phyloP scores from a whole-genome alignment of 92 coral and sea anemone genomes.

The Umimayanthus kanabou region DNA sequence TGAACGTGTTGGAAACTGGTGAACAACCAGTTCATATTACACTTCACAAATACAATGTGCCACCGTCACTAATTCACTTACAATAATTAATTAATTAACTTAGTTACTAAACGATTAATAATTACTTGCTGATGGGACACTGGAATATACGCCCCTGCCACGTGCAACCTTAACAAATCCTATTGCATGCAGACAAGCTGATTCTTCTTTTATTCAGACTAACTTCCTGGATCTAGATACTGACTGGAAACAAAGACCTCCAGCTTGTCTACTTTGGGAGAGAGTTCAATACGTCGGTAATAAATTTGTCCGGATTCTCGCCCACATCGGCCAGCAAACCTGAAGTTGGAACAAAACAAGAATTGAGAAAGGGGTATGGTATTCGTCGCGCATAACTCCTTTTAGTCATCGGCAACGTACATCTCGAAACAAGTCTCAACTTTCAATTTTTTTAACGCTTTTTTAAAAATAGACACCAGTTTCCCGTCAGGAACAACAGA shows the following conservation, averaged over 20 bases:
- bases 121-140: no score
- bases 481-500: background rate
- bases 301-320: slow-evolving; percentile 67
- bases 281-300: slow-evolving; percentile 53
- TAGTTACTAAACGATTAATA: background rate
- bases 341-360: slow-evolving; percentile 36
- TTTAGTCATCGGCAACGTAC: no score
- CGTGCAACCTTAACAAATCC: background rate
- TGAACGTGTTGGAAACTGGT: background rate
- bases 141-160: no score
- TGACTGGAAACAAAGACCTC: background rate
- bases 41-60: background rate
- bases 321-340: slow-evolving; percentile 60
- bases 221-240: background rate
- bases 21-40: background rate
- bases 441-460: no score
- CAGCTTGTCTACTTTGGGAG: slow-evolving; percentile 53
- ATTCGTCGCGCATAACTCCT: no score
- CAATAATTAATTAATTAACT: no score
- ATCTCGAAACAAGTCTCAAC: no score
- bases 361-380: background rate
- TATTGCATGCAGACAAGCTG: background rate
- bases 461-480: no score
- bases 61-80: no score
- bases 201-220: background rate